These are phyloP conservation scores for Andrena haemorrhoa DNA, from an alignment of 2,888 invertebrate species.

Conservation along the genomic window DNA sequence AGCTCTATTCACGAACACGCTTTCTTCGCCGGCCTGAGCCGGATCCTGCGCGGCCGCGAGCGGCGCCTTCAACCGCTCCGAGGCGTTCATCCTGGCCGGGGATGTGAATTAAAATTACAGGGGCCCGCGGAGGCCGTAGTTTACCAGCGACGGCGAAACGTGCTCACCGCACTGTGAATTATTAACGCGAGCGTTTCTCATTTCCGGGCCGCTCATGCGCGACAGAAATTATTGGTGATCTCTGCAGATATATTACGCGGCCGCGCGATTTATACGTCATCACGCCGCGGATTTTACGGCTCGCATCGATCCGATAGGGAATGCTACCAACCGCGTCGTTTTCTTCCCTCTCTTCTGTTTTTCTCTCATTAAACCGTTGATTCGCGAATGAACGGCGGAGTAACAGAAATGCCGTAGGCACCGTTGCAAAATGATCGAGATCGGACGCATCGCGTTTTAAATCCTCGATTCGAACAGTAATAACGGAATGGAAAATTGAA, in stretches of 20 bases:
- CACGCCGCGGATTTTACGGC: conserved; percentile 27
- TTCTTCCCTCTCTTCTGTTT: background rate
- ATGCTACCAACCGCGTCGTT: background rate
- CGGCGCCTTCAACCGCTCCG: background rate
- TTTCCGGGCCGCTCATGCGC: conserved; percentile 54
- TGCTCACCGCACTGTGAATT: conserved; percentile 57
- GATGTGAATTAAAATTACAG: conserved; percentile 52
- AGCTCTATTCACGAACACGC: background rate
- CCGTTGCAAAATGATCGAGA: too few relatives aligned
- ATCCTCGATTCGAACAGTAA: background rate
- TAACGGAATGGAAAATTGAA: conserved; percentile 4
- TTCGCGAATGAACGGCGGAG: background rate
- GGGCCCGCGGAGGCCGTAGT: conserved; percentile 34
- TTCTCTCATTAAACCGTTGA: background rate
- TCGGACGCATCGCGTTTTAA: too few relatives aligned
- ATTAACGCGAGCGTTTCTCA: conserved; percentile 64
- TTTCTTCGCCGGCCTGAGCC: background rate
- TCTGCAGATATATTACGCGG: conserved; percentile 60
- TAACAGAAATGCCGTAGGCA: background rate
- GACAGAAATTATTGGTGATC: conserved; percentile 60
- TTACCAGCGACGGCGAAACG: conserved; percentile 47
- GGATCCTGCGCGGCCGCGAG: background rate
- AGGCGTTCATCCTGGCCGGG: background rate
- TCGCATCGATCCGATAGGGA: conserved; percentile 37
- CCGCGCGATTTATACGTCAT: conserved; percentile 55